Evolutionary conservation across 2,113 vertebrate genomes (phyloP), one percentile per base, ranked within the genome.

Genomic region (Mirza zaza): DNA sequence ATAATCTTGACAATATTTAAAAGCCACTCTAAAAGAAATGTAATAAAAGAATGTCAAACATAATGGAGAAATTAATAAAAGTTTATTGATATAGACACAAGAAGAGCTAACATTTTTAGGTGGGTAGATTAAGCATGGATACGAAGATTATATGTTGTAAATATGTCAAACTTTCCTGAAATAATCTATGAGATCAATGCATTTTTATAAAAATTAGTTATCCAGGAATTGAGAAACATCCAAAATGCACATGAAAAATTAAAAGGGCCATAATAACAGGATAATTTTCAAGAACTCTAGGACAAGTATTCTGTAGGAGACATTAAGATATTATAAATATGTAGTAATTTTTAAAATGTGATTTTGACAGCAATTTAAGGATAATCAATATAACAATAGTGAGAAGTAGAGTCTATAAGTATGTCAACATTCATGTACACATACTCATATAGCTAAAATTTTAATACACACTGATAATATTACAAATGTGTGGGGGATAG

Each of bases 31-130:
- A 45, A 32, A 80, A 80, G 71, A 93, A 85, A 93, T 48, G 45
- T 84, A 73, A 86, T 86, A 57, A 80, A 96, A 90, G 23, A 25
- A 84, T 84, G 34, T 80, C 80, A 93, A 27, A 79, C 12, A 80
- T 52, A 91, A 61, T 80, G 42, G 42, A 70, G 42, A 86, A 71
- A 61, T 52, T 68, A 77, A 68, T 77, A 84, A 48, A 80, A 61
- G 42, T 42, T 42, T 59, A 61, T 59, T 42, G 14, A 52, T 91
- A 63, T 4, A 90, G 68, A 88, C 5, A 80, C 8, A 61, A 18
- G 45, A 91, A 91, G 11, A 63, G 52, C 52, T 91, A 86, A 94
- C 27, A 80, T 52, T 91, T 90, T 91, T 77, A 80, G 63, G 52
- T 20, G 9, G 20, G 52, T 21, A 80, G 63, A 80, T 86, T 79